These are phyloP conservation scores for Riparia riparia DNA, from an alignment of 2,113 vertebrate genomes.

Conservation along the genomic window DNA sequence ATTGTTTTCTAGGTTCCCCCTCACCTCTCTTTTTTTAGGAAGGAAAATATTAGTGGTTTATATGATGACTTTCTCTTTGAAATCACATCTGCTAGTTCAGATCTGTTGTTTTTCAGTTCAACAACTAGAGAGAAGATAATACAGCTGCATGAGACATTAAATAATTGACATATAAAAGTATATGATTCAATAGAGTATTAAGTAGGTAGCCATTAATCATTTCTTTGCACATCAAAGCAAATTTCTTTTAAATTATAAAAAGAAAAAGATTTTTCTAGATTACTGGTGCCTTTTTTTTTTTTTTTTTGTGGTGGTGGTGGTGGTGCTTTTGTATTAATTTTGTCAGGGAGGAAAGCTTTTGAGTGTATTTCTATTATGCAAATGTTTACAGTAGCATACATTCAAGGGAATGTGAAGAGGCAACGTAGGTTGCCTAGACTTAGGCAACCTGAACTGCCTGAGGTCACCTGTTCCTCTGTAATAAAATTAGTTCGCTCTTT, in stretches of 20 bases:
- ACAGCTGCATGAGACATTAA: neutral
- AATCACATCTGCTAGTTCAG: neutral
- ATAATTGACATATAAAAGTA: neutral
- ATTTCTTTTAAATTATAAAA: neutral
- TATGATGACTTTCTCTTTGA: neutral
- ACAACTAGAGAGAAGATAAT: neutral
- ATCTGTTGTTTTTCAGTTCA: neutral
- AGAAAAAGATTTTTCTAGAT: neutral
- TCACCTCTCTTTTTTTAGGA: neutral
- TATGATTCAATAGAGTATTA: neutral
- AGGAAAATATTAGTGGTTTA: neutral
- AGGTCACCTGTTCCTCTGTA: neutral
- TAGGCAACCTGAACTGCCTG: neutral
- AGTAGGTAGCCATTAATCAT: neutral
- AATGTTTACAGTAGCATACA: neutral
- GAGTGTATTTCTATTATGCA: neutral
- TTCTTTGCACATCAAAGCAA: neutral
- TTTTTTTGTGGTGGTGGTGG: neutral
- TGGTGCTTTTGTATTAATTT: neutral
- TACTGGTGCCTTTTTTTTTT: neutral
- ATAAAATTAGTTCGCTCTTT: neutral
- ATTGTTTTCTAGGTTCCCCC: neutral
- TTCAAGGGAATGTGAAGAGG: neutral
- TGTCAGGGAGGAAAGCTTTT: neutral
- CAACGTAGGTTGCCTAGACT: neutral